Evolutionary conservation across 2,888 invertebrate species (phyloP).

Genomic region (Tetragonisca angustula): DNA sequence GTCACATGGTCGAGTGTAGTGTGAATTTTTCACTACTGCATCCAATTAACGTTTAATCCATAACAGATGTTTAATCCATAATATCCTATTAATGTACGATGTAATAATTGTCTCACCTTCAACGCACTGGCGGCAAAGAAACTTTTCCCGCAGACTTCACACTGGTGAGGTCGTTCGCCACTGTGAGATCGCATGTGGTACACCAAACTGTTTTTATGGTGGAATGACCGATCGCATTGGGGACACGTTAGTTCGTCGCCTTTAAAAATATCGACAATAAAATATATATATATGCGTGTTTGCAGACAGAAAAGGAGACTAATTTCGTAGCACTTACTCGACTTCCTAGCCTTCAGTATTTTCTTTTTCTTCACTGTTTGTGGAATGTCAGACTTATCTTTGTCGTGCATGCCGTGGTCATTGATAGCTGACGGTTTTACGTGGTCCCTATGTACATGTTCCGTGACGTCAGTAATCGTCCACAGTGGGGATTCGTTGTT

Average conservation of each 20-base stretch:
- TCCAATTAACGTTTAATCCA: neutral
- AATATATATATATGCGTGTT: too few relatives aligned
- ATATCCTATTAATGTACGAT: neutral
- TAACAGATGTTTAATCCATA: neutral
- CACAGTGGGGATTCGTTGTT: slow-evolving; percentile 77
- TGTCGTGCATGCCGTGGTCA: slow-evolving; percentile 71
- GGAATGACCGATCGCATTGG: slow-evolving; percentile 90
- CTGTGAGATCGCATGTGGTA: slow-evolving; percentile 93
- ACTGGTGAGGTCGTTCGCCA: slow-evolving; percentile 91
- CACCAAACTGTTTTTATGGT: slow-evolving; percentile 92
- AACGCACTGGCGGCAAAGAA: slow-evolving; percentile 93
- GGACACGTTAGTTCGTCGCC: slow-evolving; percentile 86
- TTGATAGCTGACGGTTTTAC: slow-evolving; percentile 66
- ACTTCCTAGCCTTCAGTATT: slow-evolving; percentile 70
- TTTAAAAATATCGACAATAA: slow-evolving; percentile 38
- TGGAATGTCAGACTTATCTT: slow-evolving; percentile 74
- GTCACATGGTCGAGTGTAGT: too few relatives aligned
- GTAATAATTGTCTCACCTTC: slow-evolving; percentile 85
- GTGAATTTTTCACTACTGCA: too few relatives aligned
- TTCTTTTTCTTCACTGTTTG: slow-evolving; percentile 79
- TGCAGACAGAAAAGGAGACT: too few relatives aligned
- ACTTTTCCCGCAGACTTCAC: slow-evolving; percentile 92
- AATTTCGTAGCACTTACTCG: slow-evolving; percentile 40
- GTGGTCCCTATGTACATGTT: slow-evolving; percentile 67
- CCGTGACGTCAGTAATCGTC: slow-evolving; percentile 76